These are phyloP conservation scores for Drosophila lutescens DNA, from an alignment of 2,888 invertebrate genomes.

Conservation along the genomic window DNA sequence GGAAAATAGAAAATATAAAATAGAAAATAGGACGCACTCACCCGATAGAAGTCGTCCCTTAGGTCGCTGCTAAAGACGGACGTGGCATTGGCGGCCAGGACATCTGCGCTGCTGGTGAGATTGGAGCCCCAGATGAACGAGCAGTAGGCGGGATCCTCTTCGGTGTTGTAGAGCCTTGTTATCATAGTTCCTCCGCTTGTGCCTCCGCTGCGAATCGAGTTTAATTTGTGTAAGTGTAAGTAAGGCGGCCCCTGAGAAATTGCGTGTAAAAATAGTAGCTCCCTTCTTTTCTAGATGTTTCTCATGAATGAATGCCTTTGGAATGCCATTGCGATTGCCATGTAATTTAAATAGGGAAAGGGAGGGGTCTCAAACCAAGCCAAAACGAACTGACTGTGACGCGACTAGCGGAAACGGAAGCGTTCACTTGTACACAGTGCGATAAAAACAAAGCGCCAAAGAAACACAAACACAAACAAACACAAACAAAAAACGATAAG, in stretches of 20 bases:
- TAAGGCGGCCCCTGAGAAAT: conserved; percentile 39
- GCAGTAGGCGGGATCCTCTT: conserved; percentile 83
- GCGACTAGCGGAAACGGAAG: conserved; percentile 67
- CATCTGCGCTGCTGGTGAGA: conserved; percentile 53
- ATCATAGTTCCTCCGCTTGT: conserved; percentile 73
- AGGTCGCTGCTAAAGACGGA: conserved; percentile 57
- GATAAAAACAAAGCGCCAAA: conserved; percentile 43
- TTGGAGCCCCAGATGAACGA: conserved; percentile 83
- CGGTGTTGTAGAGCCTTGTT: conserved; percentile 83
- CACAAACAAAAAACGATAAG: background rate
- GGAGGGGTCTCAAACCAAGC: background rate
- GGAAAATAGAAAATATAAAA: no score
- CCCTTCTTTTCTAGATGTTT: background rate
- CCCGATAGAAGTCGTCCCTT: conserved; percentile 73
- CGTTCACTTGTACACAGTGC: conserved; percentile 60
- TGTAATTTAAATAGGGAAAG: conserved; percentile 57
- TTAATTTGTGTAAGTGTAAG: conserved; percentile 68
- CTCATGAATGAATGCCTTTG: conserved; percentile 47
- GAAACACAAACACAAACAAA: conserved; percentile 6
- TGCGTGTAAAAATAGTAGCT: conserved; percentile 49
- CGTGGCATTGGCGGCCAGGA: conserved; percentile 44
- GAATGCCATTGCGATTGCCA: conserved; percentile 18
- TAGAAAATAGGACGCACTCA: conserved; percentile 44
- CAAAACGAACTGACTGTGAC: conserved; percentile 16
- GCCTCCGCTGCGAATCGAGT: conserved; percentile 33